Evolutionary conservation across 2,113 vertebrate genomes (phyloP).

Genomic region (Anoplopoma fimbria): DNA sequence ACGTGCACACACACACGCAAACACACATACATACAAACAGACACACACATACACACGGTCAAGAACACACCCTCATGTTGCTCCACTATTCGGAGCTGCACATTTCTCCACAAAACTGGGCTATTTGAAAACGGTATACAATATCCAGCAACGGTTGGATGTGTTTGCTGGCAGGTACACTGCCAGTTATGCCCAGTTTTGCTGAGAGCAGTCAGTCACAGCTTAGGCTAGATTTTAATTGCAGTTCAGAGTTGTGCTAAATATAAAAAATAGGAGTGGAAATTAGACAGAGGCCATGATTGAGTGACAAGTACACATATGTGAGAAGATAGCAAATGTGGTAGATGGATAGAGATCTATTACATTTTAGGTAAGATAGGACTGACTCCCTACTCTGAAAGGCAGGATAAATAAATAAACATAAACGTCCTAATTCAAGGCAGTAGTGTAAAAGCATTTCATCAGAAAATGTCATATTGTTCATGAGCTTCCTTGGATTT

Average conservation of each 20-base stretch:
- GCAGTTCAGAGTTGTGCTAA: neutral
- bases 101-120: neutral
- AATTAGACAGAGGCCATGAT: neutral
- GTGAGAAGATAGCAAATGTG: neutral
- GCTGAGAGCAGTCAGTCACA: no score
- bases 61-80: neutral
- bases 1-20: neutral
- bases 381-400: no score
- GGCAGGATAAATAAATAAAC: no score
- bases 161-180: neutral
- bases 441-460: neutral
- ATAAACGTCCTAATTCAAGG: neutral
- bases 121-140: neutral
- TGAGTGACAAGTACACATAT: no score
- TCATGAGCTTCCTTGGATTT: neutral
- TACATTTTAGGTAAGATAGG: neutral
- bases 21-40: no score
- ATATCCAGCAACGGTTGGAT: neutral
- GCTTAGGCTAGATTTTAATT: neutral
- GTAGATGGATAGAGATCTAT: neutral
- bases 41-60: neutral
- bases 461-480: neutral
- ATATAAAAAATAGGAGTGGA: neutral
- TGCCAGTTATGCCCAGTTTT: neutral
- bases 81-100: neutral